These are phyloP conservation scores for Struthidea cinerea DNA, from an alignment of 2,113 vertebrate genomes.

Conservation along the genomic window DNA sequence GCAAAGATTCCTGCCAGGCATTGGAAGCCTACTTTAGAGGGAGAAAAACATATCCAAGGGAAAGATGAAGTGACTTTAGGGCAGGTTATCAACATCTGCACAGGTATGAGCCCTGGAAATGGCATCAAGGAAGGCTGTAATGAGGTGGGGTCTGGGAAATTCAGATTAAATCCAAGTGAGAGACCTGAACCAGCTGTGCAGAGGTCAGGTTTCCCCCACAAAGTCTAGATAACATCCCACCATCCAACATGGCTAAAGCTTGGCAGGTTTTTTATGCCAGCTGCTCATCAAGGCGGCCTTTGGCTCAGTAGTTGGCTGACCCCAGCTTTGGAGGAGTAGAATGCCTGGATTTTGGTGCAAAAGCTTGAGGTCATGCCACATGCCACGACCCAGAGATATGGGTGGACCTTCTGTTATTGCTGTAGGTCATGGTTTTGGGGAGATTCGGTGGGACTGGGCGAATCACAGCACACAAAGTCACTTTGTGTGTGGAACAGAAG, in stretches of 20 bases:
- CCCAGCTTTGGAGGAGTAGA: not conserved
- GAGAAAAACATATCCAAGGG: not conserved
- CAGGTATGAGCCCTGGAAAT: not conserved
- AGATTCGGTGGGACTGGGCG: not conserved
- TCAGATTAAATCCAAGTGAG: not conserved
- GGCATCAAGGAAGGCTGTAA: not conserved
- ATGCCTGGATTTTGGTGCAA: not conserved
- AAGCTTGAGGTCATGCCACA: not conserved
- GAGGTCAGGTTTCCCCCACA: not conserved
- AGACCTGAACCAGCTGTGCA: not conserved
- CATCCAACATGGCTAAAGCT: not conserved
- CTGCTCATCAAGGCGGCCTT: not conserved
- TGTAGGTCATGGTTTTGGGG: fast-evolving
- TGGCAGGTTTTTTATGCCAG: not conserved
- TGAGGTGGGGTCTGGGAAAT: not conserved
- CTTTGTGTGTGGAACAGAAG: not conserved
- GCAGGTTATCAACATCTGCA: not conserved
- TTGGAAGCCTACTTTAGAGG: not conserved
- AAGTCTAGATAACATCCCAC: not conserved
- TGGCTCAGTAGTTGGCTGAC: not conserved
- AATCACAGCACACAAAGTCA: not conserved
- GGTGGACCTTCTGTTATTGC: not conserved
- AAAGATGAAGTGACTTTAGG: not conserved
- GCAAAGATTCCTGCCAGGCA: not conserved
- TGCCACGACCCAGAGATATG: not conserved